A percentile compares a stretch with the other conserved stretches of the same genome.
These are phyloP conservation scores for Wasmannia auropunctata DNA, from an alignment of 1,140 invertebrate genomes.

Conservation along the genomic window DNA sequence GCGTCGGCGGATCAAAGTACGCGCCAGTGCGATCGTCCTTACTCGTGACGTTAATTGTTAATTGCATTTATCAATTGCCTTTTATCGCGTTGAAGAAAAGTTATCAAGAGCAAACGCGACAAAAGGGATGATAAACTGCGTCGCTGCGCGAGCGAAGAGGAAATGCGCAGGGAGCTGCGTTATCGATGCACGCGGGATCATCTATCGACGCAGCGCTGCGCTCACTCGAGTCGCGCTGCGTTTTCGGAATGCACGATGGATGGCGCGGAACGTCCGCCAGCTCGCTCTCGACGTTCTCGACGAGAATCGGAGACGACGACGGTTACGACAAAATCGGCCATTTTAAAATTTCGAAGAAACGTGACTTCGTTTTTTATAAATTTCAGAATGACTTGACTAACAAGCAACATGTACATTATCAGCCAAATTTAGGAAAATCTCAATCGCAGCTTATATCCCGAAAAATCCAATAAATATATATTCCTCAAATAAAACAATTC, in stretches of 20 bases:
- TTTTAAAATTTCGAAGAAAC: not conserved
- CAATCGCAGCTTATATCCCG: not conserved
- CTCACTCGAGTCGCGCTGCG: not conserved
- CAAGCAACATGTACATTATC: no score
- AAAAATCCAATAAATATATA: not conserved
- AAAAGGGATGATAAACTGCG: not conserved
- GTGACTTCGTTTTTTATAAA: not conserved
- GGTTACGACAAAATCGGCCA: not conserved
- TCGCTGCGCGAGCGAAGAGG: not conserved
- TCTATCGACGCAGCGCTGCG: not conserved
- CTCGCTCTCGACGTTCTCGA: no score
- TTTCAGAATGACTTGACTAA: no score
- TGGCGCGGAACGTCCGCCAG: conserved; percentile 38
- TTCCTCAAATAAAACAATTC: not conserved
- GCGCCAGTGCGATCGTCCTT: not conserved
- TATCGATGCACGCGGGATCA: conserved; percentile 36
- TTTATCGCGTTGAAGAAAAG: not conserved
- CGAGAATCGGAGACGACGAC: no score
- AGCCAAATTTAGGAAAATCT: not conserved
- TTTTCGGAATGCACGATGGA: not conserved
- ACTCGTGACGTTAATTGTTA: not conserved
- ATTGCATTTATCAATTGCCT: not conserved
- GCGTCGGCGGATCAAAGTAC: not conserved
- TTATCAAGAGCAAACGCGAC: not conserved
- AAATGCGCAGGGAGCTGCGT: conserved; percentile 27